Evolutionary conservation across 2,888 invertebrate genomes (phyloP), one percentile per base, ranked within the genome.

Genomic region (Metacarcinus magister): DNA sequence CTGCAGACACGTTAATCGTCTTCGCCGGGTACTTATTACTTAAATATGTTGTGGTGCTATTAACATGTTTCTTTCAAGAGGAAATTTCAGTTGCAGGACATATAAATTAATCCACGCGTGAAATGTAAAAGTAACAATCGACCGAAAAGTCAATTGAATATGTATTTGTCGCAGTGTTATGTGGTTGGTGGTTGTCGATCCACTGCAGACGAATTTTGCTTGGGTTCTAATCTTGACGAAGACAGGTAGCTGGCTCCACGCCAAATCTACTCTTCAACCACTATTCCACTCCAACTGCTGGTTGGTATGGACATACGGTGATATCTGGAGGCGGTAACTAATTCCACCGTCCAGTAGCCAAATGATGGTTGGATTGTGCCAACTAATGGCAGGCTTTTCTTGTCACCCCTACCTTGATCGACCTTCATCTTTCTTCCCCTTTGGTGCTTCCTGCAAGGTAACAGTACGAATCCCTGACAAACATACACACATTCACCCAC

Each of bases 101-200:
- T 67, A n/a, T 23, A 67, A 67, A 67, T n/a, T 13, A 67, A 23
- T n/a, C 67, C 67, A 1, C 1, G 23, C 4, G n/a, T n/a, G 19
- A n/a, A 67, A 10, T 54, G 8, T 23, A 0, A 67, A 23, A n/a
- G 19, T 67, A 67, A 67, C 67, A n/a, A 23, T 67, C 5, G 23
- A n/a, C n/a, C 10, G 23, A 4, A n/a, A n/a, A 5, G 5, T 67
- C 19, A n/a, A 19, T 19, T 67, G n/a, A 19, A 67, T 67, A 67
- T 67, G 67, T n/a, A 48, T 67, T 67, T 16, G 67, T n/a, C 54
- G 54, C 8, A 54, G 54, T 54, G 8, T 54, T 54, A 67, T 67
- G 67, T 67, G 67, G n/a, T 67, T 67, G 16, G 67, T 67, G 67
- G 67, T 67, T 67, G 67, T n/a, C 67, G 67, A 67, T 67, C 67